Percentiles rank a stretch among this genome's conserved stretches.
phyloP scores from a whole-genome alignment of 2,797 vertebrate genomes.

The Hipposideros larvatus region DNA sequence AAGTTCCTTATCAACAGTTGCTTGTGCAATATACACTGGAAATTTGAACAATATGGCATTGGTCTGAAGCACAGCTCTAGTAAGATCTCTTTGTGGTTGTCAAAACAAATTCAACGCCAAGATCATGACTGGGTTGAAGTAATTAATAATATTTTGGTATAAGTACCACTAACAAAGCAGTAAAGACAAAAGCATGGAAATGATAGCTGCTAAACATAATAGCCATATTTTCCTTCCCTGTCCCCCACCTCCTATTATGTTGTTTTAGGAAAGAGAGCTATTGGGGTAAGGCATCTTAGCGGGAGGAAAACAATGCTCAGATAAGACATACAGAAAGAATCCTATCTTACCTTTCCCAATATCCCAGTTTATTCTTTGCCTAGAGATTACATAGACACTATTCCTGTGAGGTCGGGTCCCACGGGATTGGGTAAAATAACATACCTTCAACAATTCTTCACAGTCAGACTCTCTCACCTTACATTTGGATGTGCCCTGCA shows the following conservation, averaged over 20 bases:
- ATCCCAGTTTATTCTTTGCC: neutral
- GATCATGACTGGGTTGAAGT: neutral
- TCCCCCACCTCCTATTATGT: neutral
- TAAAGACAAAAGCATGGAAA: neutral
- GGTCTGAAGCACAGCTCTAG: neutral
- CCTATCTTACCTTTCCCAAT: neutral
- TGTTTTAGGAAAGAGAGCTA: slow-evolving; percentile 19
- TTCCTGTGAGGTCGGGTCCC: neutral
- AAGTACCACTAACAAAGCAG: neutral
- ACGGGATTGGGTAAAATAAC: neutral
- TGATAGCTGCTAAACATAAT: neutral
- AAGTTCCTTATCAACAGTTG: slow-evolving; percentile 10
- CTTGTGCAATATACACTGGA: slow-evolving; percentile 21
- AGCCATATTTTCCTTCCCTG: neutral
- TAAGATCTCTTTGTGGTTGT: neutral
- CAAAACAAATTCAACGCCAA: slow-evolving; percentile 43
- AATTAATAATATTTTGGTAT: slow-evolving; percentile 43
- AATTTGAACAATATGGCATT: neutral
- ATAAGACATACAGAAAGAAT: neutral
- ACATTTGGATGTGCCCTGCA: neutral
- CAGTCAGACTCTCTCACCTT: neutral
- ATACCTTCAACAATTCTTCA: neutral
- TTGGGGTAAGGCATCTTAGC: neutral
- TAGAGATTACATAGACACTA: neutral
- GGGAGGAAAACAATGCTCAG: neutral